Base-by-base conservation (phyloP, 2,113 vertebrate species). In the Eublepharis macularius region DNA sequence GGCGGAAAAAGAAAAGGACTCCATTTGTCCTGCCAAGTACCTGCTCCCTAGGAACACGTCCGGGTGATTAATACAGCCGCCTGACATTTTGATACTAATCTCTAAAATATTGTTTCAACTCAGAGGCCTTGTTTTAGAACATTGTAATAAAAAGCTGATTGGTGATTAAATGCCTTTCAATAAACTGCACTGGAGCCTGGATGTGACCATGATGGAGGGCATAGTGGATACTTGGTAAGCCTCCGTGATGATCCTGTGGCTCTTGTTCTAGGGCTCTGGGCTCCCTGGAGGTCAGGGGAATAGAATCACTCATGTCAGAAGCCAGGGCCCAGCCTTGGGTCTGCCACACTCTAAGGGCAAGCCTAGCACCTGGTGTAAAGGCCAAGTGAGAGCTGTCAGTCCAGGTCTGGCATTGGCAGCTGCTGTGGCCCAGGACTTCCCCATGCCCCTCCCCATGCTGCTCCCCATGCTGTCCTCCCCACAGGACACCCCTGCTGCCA, bases 21-120 rank as follows among this genome's bases (percentile, higher is more conserved):
- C 91, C 81, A 78, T 76, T 49, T 89, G 82, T 91, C 76, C 86
- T 76, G 29, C 84, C 80, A 54, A 75, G 86, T 87, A 72, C 85
- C 85, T 84, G 74, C 81, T 91, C 76, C 63, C 57, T 47, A 47
- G 51, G 70, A 92, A 80, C 32, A 80, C 0, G 0, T 75, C 65
- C 17, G 80, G 11, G 66, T 75, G 87, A 88, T 90, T 68, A 78
- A 80, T 78, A 82, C 36, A 81, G 65, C 72, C 60, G 36, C 63
- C 83, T 76, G 81, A 89, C 79, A 47, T 66, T 87, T 94, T 81
- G 3, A 19, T 76, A 78, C 41, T 57, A 75, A 82, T 63, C 84
- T 93, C 16, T 80, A 93, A 92, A 85, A 88, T 47, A 2, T 60
- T 29, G 39, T 7, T 93, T 92, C 81, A 83, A 85, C 87, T 89